phyloP scores from a whole-genome alignment of 2,797 vertebrate species.

The Myiotriccus ornatus region DNA sequence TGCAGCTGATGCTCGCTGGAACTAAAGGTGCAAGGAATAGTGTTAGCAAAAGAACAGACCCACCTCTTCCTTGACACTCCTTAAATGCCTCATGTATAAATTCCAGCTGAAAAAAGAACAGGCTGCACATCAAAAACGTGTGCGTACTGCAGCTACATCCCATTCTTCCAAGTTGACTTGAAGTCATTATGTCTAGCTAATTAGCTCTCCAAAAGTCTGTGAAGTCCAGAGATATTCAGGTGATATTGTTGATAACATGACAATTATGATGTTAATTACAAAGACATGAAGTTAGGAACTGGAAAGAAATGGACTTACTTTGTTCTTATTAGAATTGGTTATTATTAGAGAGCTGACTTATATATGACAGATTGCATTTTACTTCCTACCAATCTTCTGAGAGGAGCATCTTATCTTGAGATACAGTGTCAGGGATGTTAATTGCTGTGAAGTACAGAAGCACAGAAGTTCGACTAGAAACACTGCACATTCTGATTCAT shows the following conservation, averaged over 20 bases:
- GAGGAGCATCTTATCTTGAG: neutral
- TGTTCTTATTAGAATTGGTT: neutral
- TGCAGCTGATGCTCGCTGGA: neutral
- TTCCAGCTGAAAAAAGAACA: neutral
- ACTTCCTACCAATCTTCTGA: neutral
- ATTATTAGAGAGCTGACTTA: neutral
- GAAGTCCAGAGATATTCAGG: neutral
- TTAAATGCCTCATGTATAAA: neutral
- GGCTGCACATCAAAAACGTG: neutral
- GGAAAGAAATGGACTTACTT: neutral
- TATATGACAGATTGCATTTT: slow-evolving; percentile 10
- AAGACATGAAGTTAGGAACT: neutral
- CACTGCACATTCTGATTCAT: neutral
- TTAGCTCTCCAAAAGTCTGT: neutral
- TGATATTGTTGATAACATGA: neutral
- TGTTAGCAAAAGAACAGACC: neutral
- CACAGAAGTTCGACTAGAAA: neutral
- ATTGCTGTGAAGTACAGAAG: slow-evolving; percentile 22
- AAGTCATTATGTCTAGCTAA: neutral
- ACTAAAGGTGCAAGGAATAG: neutral
- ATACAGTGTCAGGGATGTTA: slow-evolving; percentile 22
- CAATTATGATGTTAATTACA: neutral
- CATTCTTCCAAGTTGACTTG: neutral
- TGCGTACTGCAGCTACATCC: neutral
- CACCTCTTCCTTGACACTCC: neutral